These are phyloP conservation scores for Zalophus californianus DNA, from an alignment of 2,797 vertebrate genomes.

Conservation along the genomic window DNA sequence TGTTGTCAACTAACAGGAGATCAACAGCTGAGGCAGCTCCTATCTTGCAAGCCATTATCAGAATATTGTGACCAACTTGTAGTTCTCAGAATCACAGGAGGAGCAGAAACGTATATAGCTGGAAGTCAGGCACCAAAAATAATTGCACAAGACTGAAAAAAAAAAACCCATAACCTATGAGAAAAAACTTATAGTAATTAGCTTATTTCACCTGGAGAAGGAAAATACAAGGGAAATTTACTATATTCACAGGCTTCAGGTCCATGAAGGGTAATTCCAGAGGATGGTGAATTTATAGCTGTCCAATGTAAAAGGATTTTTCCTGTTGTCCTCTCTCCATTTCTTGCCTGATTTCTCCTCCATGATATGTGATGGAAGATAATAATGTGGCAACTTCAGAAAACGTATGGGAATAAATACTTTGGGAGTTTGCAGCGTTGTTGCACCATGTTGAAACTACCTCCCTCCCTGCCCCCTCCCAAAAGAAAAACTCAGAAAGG, in stretches of 20 bases:
- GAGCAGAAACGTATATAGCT: constrained; percentile 31
- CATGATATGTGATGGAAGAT: constrained; percentile 82
- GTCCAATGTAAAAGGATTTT: constrained; percentile 10
- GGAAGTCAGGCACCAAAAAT: constrained; percentile 61
- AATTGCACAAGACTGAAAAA: constrained; percentile 13
- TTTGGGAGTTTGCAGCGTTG: constrained; percentile 83
- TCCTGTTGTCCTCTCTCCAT: constrained; percentile 68
- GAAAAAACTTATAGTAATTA: constrained; percentile 71
- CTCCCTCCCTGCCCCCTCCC: constrained; percentile 53
- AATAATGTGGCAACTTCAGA: constrained; percentile 83
- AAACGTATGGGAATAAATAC: constrained; percentile 82
- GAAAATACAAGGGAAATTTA: constrained; percentile 53
- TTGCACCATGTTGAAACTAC: constrained; percentile 84
- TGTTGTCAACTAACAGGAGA: constrained; percentile 40
- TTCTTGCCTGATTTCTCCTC: constrained; percentile 59
- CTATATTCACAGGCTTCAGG: neutral
- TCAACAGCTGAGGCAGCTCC: constrained; percentile 20
- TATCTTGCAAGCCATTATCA: constrained; percentile 50
- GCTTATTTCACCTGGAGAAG: constrained; percentile 55
- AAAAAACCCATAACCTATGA: constrained; percentile 16
- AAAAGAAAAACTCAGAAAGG: constrained; percentile 84
- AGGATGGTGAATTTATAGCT: constrained; percentile 51
- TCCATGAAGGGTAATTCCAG: constrained; percentile 47
- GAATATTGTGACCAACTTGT: constrained; percentile 63
- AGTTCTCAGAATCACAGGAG: constrained; percentile 52